Evolutionary conservation across 1,140 invertebrate species (phyloP).

Genomic region (Drosophila nannoptera): DNA sequence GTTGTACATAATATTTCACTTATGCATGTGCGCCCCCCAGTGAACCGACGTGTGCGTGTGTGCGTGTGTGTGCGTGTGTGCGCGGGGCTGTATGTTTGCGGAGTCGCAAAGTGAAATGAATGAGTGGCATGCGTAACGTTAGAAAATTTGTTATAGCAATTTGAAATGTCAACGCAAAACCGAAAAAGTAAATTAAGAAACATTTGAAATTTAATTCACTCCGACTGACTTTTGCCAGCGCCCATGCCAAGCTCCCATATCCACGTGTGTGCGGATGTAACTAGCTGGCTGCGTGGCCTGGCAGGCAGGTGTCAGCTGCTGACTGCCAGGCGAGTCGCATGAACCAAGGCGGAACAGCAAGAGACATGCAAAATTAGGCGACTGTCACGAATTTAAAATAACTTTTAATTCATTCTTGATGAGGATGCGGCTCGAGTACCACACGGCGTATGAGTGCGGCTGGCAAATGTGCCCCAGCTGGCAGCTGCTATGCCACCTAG

Average conservation of each 20-base stretch:
- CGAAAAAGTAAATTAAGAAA: conserved; percentile 78
- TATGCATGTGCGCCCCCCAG: conserved; percentile 63
- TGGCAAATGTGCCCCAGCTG: conserved; percentile 59
- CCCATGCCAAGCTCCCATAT: conserved; percentile 12
- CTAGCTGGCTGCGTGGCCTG: conserved; percentile 42
- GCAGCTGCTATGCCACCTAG: conserved; percentile 61
- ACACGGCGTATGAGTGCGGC: conserved; percentile 67
- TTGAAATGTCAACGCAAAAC: conserved; percentile 76
- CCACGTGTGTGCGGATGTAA: conserved; percentile 33
- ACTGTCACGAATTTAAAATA: conserved; percentile 78
- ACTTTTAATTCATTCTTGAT: conserved; percentile 78
- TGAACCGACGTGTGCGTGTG: conserved; percentile 17
- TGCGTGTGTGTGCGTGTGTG: conserved; percentile 53
- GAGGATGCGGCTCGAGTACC: conserved; percentile 50
- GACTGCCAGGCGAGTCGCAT: conserved; percentile 34
- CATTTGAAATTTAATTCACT: conserved; percentile 77
- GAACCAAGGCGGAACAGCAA: conserved; percentile 47
- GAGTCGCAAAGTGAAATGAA: conserved; percentile 61
- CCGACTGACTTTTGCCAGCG: conserved; percentile 23
- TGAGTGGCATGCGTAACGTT: conserved; percentile 74
- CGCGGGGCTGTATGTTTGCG: conserved; percentile 16
- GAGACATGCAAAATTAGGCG: conserved; percentile 71
- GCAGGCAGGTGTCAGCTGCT: conserved; percentile 71
- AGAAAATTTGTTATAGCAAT: conserved; percentile 77
- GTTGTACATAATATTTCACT: conserved; percentile 78